Base-by-base conservation (phyloP, 1,140 invertebrate species). In the Trypoxylus dichotomus region DNA sequence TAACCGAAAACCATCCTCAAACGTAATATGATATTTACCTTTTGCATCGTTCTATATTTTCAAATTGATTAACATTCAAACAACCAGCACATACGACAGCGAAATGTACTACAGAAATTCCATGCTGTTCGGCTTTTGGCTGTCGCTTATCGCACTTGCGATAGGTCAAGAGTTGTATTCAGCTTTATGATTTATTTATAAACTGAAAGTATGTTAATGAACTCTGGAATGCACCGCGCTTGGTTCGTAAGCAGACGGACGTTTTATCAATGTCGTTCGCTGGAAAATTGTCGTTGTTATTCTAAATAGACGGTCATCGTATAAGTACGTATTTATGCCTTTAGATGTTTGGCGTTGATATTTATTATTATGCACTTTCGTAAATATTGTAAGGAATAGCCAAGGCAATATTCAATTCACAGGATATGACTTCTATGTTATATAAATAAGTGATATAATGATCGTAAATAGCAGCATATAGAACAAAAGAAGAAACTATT, bases 131-230 rank as follows among this genome's bases (percentile, higher is more conserved):
- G 15, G 60, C 60, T 68, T 68, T n/a, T 27, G 60, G 8, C 60
- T 10, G 21, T 2, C 47, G 19, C 6, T 68, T 68, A 68, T 68
- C 60, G 21, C 21, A 24, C 60, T 68, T 68, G 60, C 21, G 60
- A 68, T 68, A 68, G 60, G 60, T 68, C 60, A 68, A 68, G 60
- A 68, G 60, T 68, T 68, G 60, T 68, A 68, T 68, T 68, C 60
- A 27, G 27, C 60, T 68, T 25, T 29, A 68, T 29, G 60, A 68
- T 68, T 68, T 68, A 68, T 68, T 68, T 68, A 68, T 68, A 68
- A 68, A 68, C 60, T 25, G 60, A 68, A 68, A 68, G 60, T 68
- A 68, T 68, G 60, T 68, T 68, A 68, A 68, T 68, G 60, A 68
- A 68, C 60, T 68, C 60, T 68, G 60, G 60, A 68, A 68, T 68